A percentile compares a stretch with the other conserved stretches of the same genome.
Conservation (phyloP, 2,888 invertebrate species). For the Dugesia japonica region DNA sequence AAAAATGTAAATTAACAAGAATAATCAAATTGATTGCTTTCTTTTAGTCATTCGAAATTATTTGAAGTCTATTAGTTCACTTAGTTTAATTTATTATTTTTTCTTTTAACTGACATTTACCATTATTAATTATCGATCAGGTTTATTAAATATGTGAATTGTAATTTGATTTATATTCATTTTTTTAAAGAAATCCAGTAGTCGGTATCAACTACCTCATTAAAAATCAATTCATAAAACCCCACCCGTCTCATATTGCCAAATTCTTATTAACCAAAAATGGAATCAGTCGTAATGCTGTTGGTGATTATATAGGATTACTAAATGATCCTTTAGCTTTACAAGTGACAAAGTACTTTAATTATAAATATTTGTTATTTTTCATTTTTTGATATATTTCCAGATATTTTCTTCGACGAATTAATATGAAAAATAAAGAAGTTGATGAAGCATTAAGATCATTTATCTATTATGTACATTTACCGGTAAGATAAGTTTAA, state of each 20-base stretch:
- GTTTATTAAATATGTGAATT: too few species aligned
- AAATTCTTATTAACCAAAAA: constrained; percentile 11
- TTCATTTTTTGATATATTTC: too few species aligned
- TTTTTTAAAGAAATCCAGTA: neutral
- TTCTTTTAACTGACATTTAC: too few species aligned
- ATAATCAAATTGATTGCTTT: constrained; percentile 8
- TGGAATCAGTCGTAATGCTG: neutral
- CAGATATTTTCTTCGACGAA: neutral
- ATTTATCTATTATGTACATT: constrained; percentile 12
- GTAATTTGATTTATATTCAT: too few species aligned
- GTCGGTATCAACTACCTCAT: neutral
- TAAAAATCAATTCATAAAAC: constrained; percentile 20
- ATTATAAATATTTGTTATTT: too few species aligned
- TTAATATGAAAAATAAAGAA: constrained; percentile 11
- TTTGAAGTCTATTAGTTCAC: too few species aligned
- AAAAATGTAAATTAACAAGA: neutral
- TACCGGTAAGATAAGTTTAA: neutral
- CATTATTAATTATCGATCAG: too few species aligned
- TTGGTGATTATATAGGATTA: neutral
- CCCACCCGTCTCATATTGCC: constrained; percentile 10
- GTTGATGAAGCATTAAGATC: constrained; percentile 8
- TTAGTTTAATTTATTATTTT: too few species aligned
- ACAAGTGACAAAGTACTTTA: neutral
- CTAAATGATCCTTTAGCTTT: neutral
- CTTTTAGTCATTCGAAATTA: too few species aligned